Evolutionary conservation across 2,888 invertebrate species (phyloP).

Genomic region (Heliconius erato): DNA sequence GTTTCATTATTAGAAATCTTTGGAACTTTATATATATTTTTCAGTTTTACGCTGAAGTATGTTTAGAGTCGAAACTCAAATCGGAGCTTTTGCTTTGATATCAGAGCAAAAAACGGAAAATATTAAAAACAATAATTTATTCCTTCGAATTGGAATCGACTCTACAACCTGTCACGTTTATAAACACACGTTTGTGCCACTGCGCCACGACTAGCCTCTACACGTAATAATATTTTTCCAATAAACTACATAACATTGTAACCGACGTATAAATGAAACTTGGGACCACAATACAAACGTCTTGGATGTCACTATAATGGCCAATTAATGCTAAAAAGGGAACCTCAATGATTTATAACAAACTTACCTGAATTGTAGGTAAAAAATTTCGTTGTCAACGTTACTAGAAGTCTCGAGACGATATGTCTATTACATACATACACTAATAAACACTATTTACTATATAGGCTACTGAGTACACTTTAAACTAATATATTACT

Average conservation of each 20-base stretch:
- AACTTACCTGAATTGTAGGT: slow-evolving; percentile 49
- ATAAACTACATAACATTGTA: neutral
- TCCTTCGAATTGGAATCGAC: no score
- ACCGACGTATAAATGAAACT: neutral
- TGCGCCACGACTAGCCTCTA: neutral
- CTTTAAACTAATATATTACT: slow-evolving; percentile 54
- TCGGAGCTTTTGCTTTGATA: no score
- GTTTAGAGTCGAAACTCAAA: no score
- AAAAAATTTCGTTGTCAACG: slow-evolving; percentile 48
- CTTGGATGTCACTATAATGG: slow-evolving; percentile 2
- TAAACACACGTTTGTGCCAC: no score
- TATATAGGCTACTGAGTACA: slow-evolving; percentile 47
- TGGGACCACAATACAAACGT: neutral
- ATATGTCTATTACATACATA: slow-evolving; percentile 61
- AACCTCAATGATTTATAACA: slow-evolving; percentile 3
- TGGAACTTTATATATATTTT: neutral
- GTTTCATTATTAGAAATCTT: neutral
- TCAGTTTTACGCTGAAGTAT: no score
- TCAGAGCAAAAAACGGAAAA: no score
- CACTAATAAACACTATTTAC: slow-evolving; percentile 63
- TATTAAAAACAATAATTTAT: no score
- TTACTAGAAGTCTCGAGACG: slow-evolving; percentile 40
- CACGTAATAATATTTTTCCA: no score
- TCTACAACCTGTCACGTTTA: no score
- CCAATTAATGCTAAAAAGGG: neutral